Evolutionary conservation across 2,113 vertebrate genomes (phyloP).

Genomic region (Sardina pilchardus): DNA sequence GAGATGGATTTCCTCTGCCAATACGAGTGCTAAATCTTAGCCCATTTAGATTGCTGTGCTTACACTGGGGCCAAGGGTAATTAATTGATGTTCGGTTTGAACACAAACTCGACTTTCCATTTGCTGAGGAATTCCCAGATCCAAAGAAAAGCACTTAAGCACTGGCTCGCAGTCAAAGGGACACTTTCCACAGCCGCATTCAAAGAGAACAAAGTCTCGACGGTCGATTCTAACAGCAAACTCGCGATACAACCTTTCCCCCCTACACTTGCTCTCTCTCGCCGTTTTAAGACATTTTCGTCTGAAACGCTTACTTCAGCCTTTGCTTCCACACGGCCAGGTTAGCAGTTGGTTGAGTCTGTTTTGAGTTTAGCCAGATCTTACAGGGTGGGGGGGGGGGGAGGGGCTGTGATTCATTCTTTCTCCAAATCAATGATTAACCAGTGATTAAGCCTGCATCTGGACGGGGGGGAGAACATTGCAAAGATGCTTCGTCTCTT

Average conservation of each 20-base stretch:
- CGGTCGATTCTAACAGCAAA: background rate
- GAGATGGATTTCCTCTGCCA: background rate
- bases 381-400: background rate
- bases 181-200: background rate
- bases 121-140: background rate
- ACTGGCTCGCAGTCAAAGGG: background rate
- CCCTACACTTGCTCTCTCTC: background rate
- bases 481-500: slow-evolving; percentile 5
- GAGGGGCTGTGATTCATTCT: background rate
- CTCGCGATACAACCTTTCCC: background rate
- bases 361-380: background rate
- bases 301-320: background rate
- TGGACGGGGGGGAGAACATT: background rate
- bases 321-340: background rate
- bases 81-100: background rate
- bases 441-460: slow-evolving; percentile 1
- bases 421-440: slow-evolving; percentile 7
- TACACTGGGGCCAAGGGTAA: background rate
- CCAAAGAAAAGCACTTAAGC: background rate
- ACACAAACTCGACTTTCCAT: background rate
- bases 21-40: background rate
- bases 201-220: background rate
- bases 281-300: background rate
- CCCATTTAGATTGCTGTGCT: background rate
- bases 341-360: background rate